Evolutionary conservation across 2,113 vertebrate genomes (phyloP), one percentile per base, ranked within the genome.

Genomic region (Apodemus sylvaticus): DNA sequence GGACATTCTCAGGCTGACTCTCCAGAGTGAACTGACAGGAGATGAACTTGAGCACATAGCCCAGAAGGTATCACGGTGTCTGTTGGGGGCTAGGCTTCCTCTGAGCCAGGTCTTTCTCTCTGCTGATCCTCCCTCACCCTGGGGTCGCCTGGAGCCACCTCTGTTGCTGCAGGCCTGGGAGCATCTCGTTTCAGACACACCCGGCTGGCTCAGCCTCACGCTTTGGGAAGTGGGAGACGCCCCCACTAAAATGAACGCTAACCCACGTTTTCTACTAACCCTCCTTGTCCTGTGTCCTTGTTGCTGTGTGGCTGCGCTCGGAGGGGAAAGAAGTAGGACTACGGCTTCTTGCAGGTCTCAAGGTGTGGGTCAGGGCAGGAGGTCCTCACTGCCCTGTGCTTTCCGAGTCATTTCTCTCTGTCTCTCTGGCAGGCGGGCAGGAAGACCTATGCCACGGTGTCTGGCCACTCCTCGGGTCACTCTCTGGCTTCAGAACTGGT

Each of bases 361-460:
- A 4, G 77, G 51, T 64, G 0, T 20, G 74, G 74, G 64, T 14
- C 11, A 86, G 71, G 68, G 39, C 74, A 53, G 45, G 74, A 42
- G 34, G 79, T 51, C 34, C n/a, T 26, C 26, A 53, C 79, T 78
- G 29, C 48, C 0, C 0, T 31, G 16, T 24, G 66, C 45, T 66
- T 51, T 88, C 73, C 92, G 86, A 97, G 45, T 79, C 62, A 4
- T 24, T 42, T 76, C 8, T 62, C 20, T 92, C 62, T 73, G 13
- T 51, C 77, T 81, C 68, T 55, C 39, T 42, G 10, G 10, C 97
- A 99, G 99, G 99, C 98, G 0, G 97, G 99, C 34, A 99, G 99
- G 92, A 99, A 98, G 96, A 99, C 99, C 10, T 99, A 98, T 11
- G 99, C 99, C 2, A 97, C 99, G 98, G 99, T 99, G 91, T 99